Conservation (phyloP, 2,797 vertebrate genomes). For the Gobionotothen gibberifrons region DNA sequence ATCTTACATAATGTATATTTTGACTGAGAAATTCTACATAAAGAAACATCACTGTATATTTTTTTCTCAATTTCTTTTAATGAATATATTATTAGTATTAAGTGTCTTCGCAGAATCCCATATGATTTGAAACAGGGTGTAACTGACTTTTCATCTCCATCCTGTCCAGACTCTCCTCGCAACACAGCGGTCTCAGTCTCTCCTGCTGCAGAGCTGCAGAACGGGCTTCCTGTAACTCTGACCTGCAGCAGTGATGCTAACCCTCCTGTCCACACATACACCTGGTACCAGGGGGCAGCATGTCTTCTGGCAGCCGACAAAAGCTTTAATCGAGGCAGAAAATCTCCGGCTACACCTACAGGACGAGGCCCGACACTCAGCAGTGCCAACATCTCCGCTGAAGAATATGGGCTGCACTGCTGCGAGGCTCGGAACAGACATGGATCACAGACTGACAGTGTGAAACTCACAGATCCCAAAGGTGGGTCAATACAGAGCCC, state of each 20-base stretch:
- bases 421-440: conserved; percentile 71
- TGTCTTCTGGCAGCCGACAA: conserved; percentile 56
- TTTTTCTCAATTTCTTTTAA: neutral
- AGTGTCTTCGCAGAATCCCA: neutral
- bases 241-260: conserved; percentile 77
- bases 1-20: no score
- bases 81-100: neutral
- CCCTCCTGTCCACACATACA: conserved; percentile 64
- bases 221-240: conserved; percentile 48
- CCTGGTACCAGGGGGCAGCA: conserved; percentile 66
- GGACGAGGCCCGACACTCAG: conserved; percentile 34
- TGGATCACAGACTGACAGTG: conserved; percentile 51
- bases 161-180: conserved; percentile 64
- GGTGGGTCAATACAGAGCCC: conserved; percentile 37
- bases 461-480: conserved; percentile 8
- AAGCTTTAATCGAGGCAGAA: conserved; percentile 38
- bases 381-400: conserved; percentile 26
- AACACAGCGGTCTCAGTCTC: conserved; percentile 35
- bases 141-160: conserved; percentile 10
- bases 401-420: conserved; percentile 55
- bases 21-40: no score
- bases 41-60: neutral
- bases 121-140: neutral
- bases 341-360: conserved; percentile 2
- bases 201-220: conserved; percentile 15